Evolutionary conservation across 2,113 vertebrate genomes (phyloP), one percentile per base, ranked within the genome.

Genomic region (Sinocyclocheilus grahami): DNA sequence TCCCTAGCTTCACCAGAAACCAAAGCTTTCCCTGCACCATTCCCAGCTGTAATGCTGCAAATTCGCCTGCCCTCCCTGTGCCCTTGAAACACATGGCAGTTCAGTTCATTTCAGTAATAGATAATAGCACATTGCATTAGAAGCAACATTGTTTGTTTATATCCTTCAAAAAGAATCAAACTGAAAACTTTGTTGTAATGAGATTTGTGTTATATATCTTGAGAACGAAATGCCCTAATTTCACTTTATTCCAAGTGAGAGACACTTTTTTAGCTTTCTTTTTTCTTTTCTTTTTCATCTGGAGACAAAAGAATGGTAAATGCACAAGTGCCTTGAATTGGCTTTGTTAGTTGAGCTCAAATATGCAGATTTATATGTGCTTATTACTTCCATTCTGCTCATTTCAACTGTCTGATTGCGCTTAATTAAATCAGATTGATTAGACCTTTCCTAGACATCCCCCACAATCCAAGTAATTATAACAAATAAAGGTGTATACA

Each of bases 391-490:
- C 92, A 94, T 95, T 95, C 94, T 95, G 94, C 93, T 91, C 94
- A 95, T 94, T 95, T 95, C 94, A 94, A 93, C 94, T 95, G 94
- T 95, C 93, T 95, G 94, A 94, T 94, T 96, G 94, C 94, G 94
- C 93, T 95, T 95, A 96, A 96, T 95, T 95, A 95, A 95, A 95
- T 96, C 94, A 93, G 94, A 95, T 94, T 95, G 95, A 95, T 95
- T 96, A 95, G 95, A 95, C 94, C 94, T 94, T 95, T 95, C 93
- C 92, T 91, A 92, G 92, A 93, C 93, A 93, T 94, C 93, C 92
- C 92, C 93, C 92, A 95, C 94, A 95, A 93, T 93, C 94, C 94
- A 93, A 94, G 93, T 95, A 94, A 95, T 95, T 95, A 95, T 95
- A 94, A 95, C 91, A 94, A 95, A 95, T 95, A 94, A 92, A 94